Evolutionary conservation across 2,113 vertebrate species (phyloP), one percentile per base, ranked within the genome.

Genomic region (Bujurquina vittata): DNA sequence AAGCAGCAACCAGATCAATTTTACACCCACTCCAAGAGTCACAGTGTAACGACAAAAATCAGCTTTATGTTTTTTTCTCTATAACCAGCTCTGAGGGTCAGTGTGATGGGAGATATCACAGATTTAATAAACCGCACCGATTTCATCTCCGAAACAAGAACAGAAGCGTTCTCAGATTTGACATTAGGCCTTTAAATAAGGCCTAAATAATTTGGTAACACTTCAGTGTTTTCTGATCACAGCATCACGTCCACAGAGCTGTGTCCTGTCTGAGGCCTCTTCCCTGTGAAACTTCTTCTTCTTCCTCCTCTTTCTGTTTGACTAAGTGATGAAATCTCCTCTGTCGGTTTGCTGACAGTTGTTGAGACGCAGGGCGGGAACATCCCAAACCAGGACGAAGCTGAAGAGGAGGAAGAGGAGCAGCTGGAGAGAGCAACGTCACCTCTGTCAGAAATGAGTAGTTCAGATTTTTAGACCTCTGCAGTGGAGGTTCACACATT

Each of bases 281-380:
- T 85, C 84, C 88, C 83, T 86, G 78, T 87, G 82, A 91, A 92
- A 91, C 88, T 83, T 18, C 78, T 81, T 80, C 80, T 89, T 87
- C 83, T 83, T 87, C 87, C 87, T 88, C 65, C 29, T 81, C 54
- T 7, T 79, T 2, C 72, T 59, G 62, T 85, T 87, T 54, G 20
- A 57, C 77, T 62, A 11, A 78, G 87, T 95, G 93, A 89, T 80
- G 94, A 94, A 95, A 95, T 93, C 75, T 63, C 75, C 86, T 1
- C 37, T 6, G 88, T 79, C 84, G 20, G 63, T 85, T 81, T 79
- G 62, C 29, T 14, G 75, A 49, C n/a, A 17, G 33, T 35, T 63
- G 5, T 33, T n/a, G 4, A 62, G 7, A 7, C 15, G 17, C 23
- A 33, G 35, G n/a, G 22, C 4, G 0, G 43, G 73, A 55, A 26